phyloP scores from a whole-genome alignment of 2,113 vertebrate genomes.

The Chrysemys picta region DNA sequence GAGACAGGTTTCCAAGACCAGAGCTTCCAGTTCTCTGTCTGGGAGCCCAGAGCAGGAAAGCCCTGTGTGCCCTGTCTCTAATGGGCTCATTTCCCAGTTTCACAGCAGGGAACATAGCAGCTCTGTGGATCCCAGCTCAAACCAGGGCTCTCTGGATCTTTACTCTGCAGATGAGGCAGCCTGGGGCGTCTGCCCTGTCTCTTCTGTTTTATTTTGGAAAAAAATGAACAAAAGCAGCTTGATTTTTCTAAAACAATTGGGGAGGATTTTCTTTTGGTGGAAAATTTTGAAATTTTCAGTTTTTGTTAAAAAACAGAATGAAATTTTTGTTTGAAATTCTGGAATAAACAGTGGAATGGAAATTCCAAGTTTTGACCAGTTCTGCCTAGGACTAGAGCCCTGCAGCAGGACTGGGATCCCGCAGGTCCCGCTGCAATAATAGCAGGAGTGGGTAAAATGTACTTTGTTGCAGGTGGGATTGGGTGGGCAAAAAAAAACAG shows the following conservation, averaged over 20 bases:
- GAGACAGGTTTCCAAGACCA: background rate
- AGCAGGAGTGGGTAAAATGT: too few species aligned
- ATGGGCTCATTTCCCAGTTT: background rate
- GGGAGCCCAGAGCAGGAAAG: background rate
- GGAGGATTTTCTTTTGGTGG: too few species aligned
- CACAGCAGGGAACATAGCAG: background rate
- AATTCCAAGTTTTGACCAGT: too few species aligned
- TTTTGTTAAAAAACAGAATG: too few species aligned
- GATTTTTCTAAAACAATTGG: background rate
- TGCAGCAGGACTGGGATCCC: too few species aligned
- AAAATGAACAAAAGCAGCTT: background rate
- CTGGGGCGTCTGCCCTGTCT: accelerated
- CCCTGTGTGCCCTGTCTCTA: background rate
- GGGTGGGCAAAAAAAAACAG: too few species aligned
- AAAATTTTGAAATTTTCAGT: too few species aligned
- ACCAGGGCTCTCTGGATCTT: background rate
- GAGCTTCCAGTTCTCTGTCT: background rate
- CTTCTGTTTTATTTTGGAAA: background rate
- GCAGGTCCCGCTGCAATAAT: too few species aligned
- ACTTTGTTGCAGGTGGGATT: too few species aligned
- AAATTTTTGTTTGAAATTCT: too few species aligned
- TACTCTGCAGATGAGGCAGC: background rate
- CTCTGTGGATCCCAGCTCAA: background rate
- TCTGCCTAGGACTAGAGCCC: background rate
- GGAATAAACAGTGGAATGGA: too few species aligned